phyloP scores from a whole-genome alignment of 2,888 invertebrate species.

The Drosophila sordidula region DNA sequence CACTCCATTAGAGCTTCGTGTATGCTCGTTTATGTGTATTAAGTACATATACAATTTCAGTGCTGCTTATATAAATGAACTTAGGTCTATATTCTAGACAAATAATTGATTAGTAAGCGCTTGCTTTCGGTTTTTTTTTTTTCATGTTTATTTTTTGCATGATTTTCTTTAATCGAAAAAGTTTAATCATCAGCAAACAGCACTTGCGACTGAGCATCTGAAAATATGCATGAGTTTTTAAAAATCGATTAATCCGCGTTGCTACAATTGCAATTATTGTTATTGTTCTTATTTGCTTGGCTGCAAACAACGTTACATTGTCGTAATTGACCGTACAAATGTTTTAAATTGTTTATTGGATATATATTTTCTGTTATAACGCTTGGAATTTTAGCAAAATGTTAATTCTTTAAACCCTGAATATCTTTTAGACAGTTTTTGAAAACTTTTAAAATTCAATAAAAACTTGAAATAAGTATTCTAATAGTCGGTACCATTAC shows the following conservation, averaged over 20 bases:
- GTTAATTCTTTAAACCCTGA: not conserved
- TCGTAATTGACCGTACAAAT: too few relatives aligned
- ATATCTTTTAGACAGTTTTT: too few relatives aligned
- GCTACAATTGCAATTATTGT: not conserved
- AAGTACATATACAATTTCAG: not conserved
- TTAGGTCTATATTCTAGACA: constrained; percentile 31
- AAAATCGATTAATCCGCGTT: constrained; percentile 32
- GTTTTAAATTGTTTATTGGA: too few relatives aligned
- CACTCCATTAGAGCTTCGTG: not conserved
- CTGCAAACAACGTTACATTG: not conserved
- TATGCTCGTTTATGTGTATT: not conserved
- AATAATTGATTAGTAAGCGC: constrained; percentile 49
- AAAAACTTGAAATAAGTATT: too few relatives aligned
- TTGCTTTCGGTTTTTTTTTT: not conserved
- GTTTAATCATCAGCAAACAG: constrained; percentile 29
- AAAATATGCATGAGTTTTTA: constrained; percentile 12
- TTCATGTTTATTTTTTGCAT: not conserved
- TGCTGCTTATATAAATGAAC: constrained; percentile 43
- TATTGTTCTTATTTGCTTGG: not conserved
- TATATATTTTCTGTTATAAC: too few relatives aligned
- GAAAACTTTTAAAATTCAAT: too few relatives aligned
- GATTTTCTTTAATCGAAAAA: constrained; percentile 22
- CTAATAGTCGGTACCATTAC: too few relatives aligned
- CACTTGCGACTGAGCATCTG: not conserved
- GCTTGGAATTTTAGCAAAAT: too few relatives aligned